Conservation (phyloP, 1,140 invertebrate genomes). For the Sinonovacula constricta region DNA sequence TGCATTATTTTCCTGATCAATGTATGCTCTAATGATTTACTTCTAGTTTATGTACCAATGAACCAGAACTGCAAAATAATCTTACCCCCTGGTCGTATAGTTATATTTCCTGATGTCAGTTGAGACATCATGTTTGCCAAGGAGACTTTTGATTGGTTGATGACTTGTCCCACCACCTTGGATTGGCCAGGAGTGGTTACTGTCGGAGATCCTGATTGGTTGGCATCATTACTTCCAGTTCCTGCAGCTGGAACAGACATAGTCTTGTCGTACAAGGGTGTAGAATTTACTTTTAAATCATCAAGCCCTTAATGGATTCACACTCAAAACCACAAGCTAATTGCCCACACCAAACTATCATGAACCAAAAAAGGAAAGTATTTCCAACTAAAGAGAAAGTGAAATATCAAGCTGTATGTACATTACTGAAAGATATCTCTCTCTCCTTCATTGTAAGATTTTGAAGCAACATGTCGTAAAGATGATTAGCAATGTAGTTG, state of each 20-base stretch:
- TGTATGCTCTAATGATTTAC: too few species aligned
- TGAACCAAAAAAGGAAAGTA: background rate
- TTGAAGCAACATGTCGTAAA: too few species aligned
- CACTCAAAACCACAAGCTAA: background rate
- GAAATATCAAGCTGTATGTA: too few species aligned
- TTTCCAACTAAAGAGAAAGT: too few species aligned
- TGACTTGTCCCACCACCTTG: constrained; percentile 29
- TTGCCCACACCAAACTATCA: background rate
- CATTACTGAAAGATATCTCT: too few species aligned
- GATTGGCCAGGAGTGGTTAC: constrained; percentile 3
- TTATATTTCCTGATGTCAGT: constrained; percentile 59
- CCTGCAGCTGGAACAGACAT: background rate
- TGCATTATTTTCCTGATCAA: too few species aligned
- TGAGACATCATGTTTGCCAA: constrained; percentile 60
- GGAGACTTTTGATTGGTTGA: constrained; percentile 54
- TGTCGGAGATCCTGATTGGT: constrained; percentile 10
- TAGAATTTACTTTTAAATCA: background rate
- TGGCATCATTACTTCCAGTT: background rate
- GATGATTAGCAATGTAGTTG: too few species aligned
- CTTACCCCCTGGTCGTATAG: constrained; percentile 58
- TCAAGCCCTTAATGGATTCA: background rate
- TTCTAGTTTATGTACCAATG: too few species aligned
- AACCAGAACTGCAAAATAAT: constrained; percentile 3
- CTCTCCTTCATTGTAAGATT: too few species aligned
- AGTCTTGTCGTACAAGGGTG: background rate